Evolutionary conservation across 2,797 vertebrate genomes (phyloP).

Genomic region (Periophthalmus magnuspinnatus): DNA sequence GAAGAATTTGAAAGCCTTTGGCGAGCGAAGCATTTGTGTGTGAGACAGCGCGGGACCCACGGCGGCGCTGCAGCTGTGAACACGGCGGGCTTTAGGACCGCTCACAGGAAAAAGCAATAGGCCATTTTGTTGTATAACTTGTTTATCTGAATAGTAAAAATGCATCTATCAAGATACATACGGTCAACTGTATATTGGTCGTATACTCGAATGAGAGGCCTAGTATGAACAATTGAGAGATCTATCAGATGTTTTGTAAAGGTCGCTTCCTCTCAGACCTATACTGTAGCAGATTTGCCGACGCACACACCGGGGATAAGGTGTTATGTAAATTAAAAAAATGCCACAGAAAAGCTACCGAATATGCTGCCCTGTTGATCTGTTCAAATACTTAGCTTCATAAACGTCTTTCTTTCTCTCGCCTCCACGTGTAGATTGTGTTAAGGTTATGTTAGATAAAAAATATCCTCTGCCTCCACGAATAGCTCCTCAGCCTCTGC

Average conservation of each 20-base stretch:
- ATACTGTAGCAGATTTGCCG: constrained; percentile 28
- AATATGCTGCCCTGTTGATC: background rate
- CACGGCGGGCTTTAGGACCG: constrained; percentile 69
- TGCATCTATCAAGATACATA: constrained; percentile 10
- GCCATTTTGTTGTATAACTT: constrained; percentile 79
- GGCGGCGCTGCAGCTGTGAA: constrained; percentile 28
- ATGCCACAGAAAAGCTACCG: background rate
- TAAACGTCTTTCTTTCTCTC: background rate
- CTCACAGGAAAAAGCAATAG: background rate
- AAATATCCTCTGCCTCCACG: constrained; percentile 5
- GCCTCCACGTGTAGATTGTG: constrained; percentile 7
- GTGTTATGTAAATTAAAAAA: constrained; percentile 65
- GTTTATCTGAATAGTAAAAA: constrained; percentile 66
- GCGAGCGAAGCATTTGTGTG: constrained; percentile 70
- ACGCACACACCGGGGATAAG: constrained; percentile 31
- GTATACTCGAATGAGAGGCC: accelerated
- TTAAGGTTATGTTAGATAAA: background rate
- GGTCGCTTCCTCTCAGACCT: background rate
- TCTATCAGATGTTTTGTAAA: background rate
- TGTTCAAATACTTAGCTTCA: constrained; percentile 6
- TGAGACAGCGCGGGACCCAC: constrained; percentile 24
- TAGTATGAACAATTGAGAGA: background rate
- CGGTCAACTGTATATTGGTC: accelerated
- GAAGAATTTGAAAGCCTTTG: constrained; percentile 39
- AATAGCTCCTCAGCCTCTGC: constrained; percentile 17